Evolutionary conservation across 2,797 vertebrate genomes (phyloP).

Genomic region (Sebastes steindachneri): DNA sequence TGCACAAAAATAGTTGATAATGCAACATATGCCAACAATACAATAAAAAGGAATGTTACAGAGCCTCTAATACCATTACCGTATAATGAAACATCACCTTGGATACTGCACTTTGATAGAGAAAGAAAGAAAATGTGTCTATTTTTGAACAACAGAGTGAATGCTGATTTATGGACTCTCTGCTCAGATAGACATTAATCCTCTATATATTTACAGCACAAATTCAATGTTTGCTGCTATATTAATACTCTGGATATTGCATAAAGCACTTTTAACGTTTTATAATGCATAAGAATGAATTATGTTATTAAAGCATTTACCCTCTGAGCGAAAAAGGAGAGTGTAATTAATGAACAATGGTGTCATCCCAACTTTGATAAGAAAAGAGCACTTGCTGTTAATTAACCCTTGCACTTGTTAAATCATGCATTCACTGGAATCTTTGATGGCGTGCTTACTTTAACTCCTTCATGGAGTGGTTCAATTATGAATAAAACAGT

Average conservation of each 20-base stretch:
- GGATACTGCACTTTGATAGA: background rate
- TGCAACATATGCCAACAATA: background rate
- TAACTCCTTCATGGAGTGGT: background rate
- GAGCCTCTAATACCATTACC: background rate
- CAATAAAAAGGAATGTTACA: background rate
- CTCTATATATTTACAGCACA: too few species aligned
- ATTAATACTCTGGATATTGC: too few species aligned
- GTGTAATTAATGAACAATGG: conserved; percentile 1
- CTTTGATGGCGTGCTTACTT: background rate
- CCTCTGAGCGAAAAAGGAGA: background rate
- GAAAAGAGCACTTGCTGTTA: background rate
- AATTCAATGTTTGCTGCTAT: too few species aligned
- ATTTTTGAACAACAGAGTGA: too few species aligned
- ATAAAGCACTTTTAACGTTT: background rate
- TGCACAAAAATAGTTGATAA: background rate
- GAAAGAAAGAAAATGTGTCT: too few species aligned
- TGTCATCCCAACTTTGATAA: background rate
- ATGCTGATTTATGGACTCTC: too few species aligned
- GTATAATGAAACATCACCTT: background rate
- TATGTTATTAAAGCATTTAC: background rate
- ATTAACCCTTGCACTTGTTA: conserved; percentile 29
- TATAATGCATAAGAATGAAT: background rate
- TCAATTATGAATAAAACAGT: background rate
- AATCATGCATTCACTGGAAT: conserved; percentile 4
- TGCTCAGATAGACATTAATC: too few species aligned